Conservation (phyloP, 2,888 invertebrate genomes). For the Serrognathus titanus region DNA sequence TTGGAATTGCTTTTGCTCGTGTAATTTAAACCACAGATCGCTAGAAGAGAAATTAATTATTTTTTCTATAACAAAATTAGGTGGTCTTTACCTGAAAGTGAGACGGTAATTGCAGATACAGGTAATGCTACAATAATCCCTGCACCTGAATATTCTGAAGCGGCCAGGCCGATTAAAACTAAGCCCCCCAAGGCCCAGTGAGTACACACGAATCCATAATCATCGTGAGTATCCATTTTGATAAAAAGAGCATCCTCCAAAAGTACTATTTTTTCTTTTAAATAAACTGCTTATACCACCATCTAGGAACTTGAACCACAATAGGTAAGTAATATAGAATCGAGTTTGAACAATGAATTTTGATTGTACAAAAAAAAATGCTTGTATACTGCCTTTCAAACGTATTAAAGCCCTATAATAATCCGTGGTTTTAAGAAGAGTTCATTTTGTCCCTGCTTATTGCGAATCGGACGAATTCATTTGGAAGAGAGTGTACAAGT, state of each 20-base stretch:
- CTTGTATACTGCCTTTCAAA: too few relatives aligned
- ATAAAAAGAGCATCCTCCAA: background rate
- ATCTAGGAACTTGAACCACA: too few relatives aligned
- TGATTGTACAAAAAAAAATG: too few relatives aligned
- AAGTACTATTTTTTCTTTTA: too few relatives aligned
- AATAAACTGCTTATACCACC: too few relatives aligned
- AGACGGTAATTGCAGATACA: constrained; percentile 51
- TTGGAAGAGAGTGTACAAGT: too few relatives aligned
- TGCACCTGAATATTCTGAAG: constrained; percentile 58
- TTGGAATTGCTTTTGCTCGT: constrained; percentile 28
- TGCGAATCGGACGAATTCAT: too few relatives aligned
- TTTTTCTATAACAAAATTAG: background rate
- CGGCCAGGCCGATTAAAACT: constrained; percentile 57
- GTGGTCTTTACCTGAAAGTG: constrained; percentile 50
- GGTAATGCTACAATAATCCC: constrained; percentile 57
- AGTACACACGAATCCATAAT: constrained; percentile 43
- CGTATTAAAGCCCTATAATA: too few relatives aligned
- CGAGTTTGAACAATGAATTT: too few relatives aligned
- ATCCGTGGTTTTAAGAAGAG: too few relatives aligned
- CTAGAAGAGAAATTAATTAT: background rate
- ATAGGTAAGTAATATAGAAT: too few relatives aligned
- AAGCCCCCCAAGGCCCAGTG: constrained; percentile 60
- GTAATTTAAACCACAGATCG: constrained; percentile 12
- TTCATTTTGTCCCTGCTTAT: too few relatives aligned
- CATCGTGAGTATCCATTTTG: constrained; percentile 25